Evolutionary conservation across 2,888 invertebrate genomes (phyloP), one percentile per base, ranked within the genome.

Genomic region (Erebia palarica): DNA sequence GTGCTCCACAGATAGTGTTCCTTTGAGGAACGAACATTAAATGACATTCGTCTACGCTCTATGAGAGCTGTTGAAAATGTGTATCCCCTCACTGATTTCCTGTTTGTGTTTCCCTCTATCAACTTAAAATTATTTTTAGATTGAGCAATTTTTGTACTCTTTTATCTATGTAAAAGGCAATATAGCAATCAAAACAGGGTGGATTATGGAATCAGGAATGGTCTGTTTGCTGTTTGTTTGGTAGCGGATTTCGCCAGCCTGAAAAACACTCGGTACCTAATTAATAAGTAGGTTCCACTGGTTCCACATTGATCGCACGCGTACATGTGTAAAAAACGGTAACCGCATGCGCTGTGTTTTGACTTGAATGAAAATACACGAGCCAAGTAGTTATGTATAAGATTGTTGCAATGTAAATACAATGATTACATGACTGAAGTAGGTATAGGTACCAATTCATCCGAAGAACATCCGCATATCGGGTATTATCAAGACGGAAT

Each of bases 11-110:
- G 82, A 79, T 80, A 82, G 80, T 75, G 77, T 77, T 77, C 84
- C 78, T 80, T 74, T 81, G 82, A 85, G 80, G 82, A 75, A 73
- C 75, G 78, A 78, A 76, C 36, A 7, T 27, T 27, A 80, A 82
- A 84, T 85, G 81, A 82, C 82, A 86, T 87, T 27, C 88, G 85
- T 83, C 79, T 81, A 84, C 85, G 85, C 84, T 84, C 81, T 82
- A 87, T 75, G 88, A 86, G 85, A 82, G 75, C 69, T 76, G 74
- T 72, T 75, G 77, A 77, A 75, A 78, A 84, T 84, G 77, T 83
- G 81, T 74, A 68, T 74, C 69, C 73, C 78, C 76, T 77, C 78
- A 79, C 72, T 81, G 82, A 84, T 82, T 82, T 82, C 84, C 86
- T 87, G 85, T 82, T 81, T 80, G 84, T 85, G 83, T 63, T 69